Evolutionary conservation across 2,113 vertebrate species (phyloP).

Genomic region (Grammomys surdaster): DNA sequence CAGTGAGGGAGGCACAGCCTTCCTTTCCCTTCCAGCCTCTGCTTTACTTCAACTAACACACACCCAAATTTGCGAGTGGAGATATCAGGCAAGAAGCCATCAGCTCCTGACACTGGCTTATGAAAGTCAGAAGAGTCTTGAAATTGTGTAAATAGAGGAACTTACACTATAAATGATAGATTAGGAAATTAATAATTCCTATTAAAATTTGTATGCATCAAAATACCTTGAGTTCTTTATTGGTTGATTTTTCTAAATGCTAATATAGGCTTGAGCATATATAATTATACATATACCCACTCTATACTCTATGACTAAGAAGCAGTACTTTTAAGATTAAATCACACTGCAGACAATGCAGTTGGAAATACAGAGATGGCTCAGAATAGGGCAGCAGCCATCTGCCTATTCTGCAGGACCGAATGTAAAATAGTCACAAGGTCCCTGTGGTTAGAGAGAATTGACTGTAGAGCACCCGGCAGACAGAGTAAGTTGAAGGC

Average conservation of each 20-base stretch:
- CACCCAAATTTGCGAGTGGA: background rate
- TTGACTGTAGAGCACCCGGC: accelerated
- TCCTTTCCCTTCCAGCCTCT: background rate
- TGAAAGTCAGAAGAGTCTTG: background rate
- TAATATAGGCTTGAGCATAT: background rate
- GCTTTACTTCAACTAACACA: background rate
- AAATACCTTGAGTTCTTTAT: background rate
- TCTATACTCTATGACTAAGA: background rate
- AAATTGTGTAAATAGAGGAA: background rate
- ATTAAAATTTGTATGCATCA: slow-evolving; percentile 6
- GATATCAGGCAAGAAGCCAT: background rate
- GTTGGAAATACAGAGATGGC: background rate
- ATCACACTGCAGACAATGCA: background rate
- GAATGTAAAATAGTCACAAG: background rate
- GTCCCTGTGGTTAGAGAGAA: background rate
- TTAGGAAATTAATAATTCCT: background rate
- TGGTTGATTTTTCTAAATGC: slow-evolving; percentile 30
- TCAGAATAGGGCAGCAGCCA: background rate
- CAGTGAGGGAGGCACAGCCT: accelerated
- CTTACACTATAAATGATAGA: background rate
- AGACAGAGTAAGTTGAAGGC: background rate
- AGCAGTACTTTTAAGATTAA: slow-evolving; percentile 25
- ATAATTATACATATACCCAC: background rate
- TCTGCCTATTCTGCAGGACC: background rate
- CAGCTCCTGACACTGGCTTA: background rate